Conservation (phyloP, 2,113 vertebrate species). For the Nothocercus julius region DNA sequence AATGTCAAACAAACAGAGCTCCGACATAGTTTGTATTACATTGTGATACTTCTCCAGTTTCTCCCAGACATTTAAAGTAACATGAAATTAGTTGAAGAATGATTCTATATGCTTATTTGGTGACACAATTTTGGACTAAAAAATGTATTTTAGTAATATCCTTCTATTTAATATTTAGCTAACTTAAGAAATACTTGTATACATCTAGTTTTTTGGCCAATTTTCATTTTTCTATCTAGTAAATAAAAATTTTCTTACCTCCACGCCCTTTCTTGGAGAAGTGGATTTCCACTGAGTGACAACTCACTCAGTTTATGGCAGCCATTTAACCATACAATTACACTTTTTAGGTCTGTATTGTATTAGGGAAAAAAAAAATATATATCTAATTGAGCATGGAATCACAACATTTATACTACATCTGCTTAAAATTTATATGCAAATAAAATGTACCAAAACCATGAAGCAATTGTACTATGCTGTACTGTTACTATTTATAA, state of each 20-base stretch:
- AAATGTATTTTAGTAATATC: background rate
- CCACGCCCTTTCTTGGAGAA: constrained; percentile 87
- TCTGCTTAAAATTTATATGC: background rate
- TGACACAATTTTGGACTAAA: background rate
- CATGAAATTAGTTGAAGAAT: background rate
- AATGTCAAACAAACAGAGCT: background rate
- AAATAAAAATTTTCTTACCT: constrained; percentile 78
- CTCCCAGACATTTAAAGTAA: background rate
- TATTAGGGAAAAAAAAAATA: background rate
- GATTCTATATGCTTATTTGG: background rate
- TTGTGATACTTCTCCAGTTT: background rate
- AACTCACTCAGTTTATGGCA: constrained; percentile 82
- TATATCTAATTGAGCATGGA: background rate
- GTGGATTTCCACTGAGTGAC: constrained; percentile 85
- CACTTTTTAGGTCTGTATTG: constrained; percentile 80
- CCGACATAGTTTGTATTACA: background rate
- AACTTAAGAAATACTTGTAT: background rate
- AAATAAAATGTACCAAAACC: background rate
- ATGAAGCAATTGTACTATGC: background rate
- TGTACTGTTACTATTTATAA: background rate
- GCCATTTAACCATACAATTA: constrained; percentile 75
- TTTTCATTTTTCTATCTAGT: background rate
- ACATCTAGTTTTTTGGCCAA: background rate
- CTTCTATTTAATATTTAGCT: background rate
- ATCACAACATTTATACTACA: background rate